Conservation (phyloP, 2,113 vertebrate genomes). For the Crocuta crocuta region DNA sequence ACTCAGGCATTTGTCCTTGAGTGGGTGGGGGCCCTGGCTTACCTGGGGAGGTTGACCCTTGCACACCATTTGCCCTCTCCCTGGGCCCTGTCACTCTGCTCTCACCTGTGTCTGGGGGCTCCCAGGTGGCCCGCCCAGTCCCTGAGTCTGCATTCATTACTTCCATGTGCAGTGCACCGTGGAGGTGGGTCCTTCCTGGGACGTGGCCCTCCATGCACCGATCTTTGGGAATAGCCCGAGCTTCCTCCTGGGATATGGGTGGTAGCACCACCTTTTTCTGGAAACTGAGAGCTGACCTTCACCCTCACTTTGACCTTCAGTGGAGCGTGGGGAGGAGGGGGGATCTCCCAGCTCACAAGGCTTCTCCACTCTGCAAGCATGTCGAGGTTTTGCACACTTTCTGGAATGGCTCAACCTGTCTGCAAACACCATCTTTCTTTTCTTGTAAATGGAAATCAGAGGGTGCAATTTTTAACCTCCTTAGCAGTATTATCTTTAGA, state of each 20-base stretch:
- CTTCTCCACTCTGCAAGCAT: neutral
- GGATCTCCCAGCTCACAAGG: neutral
- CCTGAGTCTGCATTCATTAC: neutral
- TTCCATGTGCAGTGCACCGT: no score
- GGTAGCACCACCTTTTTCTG: neutral
- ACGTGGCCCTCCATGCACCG: neutral
- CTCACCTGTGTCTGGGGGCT: neutral
- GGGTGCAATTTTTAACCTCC: neutral
- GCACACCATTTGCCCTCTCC: neutral
- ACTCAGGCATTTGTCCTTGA: neutral
- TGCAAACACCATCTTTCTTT: neutral
- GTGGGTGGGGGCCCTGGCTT: neutral
- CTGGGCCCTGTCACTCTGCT: neutral
- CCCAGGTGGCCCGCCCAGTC: neutral
- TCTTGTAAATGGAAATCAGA: slow-evolving; percentile 1
- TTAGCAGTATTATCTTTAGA: slow-evolving; percentile 32
- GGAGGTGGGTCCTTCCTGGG: neutral
- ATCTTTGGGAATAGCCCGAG: neutral
- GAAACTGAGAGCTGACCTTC: no score
- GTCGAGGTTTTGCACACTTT: neutral
- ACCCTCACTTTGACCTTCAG: neutral
- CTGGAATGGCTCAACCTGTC: neutral
- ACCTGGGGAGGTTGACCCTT: neutral
- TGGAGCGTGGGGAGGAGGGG: neutral
- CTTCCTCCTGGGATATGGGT: neutral